Base-by-base conservation (phyloP, 2,888 invertebrate species). In the Pseudococcus longispinus region DNA sequence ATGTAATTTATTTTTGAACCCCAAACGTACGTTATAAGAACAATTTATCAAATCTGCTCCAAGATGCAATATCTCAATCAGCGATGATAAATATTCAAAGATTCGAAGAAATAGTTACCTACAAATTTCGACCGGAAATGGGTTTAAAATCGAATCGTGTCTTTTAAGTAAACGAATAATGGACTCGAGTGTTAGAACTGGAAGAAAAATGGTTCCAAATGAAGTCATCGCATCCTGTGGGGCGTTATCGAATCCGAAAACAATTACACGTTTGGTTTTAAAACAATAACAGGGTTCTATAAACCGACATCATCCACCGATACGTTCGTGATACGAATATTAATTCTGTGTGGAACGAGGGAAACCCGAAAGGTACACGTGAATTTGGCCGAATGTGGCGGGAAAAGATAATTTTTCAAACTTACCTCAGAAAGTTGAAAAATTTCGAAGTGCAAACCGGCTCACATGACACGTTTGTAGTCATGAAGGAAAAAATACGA, bases 361-460 rank as follows among this genome's bases (percentile, higher is more conserved):
- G 26, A 26, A 65, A n/a, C 65, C 3, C 70, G 18, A 29, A 13
- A 18, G 70, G 29, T 20, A 29, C 70, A 70, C 29, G 70, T 70
- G 70, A 70, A 70, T 65, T 65, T 65, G 18, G 9, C 37, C 8
- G 9, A 37, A 37, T 37, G 0, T 20, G 23, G 60, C 60, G 60
- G 60, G 60, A 70, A 32, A 70, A 26, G 20, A 1, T 15, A 29
- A 23, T 60, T 37, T 5, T 5, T 37, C 5, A 13, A 29, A 29
- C 70, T 70, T 29, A 70, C 70, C 70, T 70, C 70, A 70, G 70
- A 70, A 70, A 70, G 70, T 70, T 70, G 70, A 32, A 70, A 70
- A 70, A 70, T 70, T 29, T 70, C 29, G 11, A 70, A 29, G 37
- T 32, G 6, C 70, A 70, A 70, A 70, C 18, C 15, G 70, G 26